Base-by-base conservation (phyloP, 2,797 vertebrate genomes). In the Macroramphosus scolopax region DNA sequence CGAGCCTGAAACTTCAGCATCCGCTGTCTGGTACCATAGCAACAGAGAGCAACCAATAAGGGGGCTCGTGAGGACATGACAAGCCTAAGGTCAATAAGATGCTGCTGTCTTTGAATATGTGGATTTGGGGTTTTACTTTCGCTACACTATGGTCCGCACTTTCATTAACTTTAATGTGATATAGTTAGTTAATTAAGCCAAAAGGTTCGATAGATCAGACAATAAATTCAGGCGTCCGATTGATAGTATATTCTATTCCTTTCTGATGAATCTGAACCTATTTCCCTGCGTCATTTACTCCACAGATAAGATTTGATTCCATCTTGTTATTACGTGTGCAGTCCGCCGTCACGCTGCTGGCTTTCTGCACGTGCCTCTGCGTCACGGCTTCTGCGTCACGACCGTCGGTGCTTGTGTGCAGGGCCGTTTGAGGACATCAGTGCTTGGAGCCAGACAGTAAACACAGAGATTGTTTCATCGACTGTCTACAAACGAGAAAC, bases 1-100 rank as follows among this genome's bases (percentile, higher is more conserved):
- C 40, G 46, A 16, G 60, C 38, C 63, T 65, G 55, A 58, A 76
- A 69, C 64, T 67, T 80, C 70, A 78, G 78, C 84, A 83, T 86
- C 81, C 28, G 54, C 72, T 73, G 83, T 88, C 82, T 90, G 83
- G 74, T 83, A 63, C 88, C 87, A 90, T 89, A 84, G 88, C 87
- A 89, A 89, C 89, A 89, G 64, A 38, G 75, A 73, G 32, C 79
- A 83, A 63, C 88, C 87, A 89, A 87, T 88, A 42, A 79, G 72
- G 43, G 51, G 38, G 65, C 41, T 68, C 60, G 31, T 52, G 44
- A 17, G 70, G 51, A 58, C 40, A 63, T 5, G 45, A 44, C 62
- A 15, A 52, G 58, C 37, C 40, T 39, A 18, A 42, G 60, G 70
- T 78, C 78, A 78, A 49, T 31, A 57, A 56, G 33, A 61, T 58